Evolutionary conservation across 2,888 invertebrate species (phyloP), one percentile per base, ranked within the genome.

Genomic region (Octonoba sinensis): DNA sequence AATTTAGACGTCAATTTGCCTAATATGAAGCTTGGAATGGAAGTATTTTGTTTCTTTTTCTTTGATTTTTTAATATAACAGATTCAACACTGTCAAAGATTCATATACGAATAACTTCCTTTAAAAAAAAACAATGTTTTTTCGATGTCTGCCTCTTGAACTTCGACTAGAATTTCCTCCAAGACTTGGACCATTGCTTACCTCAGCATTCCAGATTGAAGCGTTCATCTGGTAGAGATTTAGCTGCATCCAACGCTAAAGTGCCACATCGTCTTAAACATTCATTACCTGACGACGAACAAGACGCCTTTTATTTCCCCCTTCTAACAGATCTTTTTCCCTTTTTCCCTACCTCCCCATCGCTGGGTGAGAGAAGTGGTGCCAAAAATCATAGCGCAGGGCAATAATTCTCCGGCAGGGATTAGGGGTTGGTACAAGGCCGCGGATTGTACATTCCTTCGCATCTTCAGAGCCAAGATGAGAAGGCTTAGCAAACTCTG

Each of bases 251-350:
- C 27, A 49, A 22, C 73, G 46, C 56, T 60, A 27, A 74, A 81
- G 64, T 81, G 79, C 67, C 79, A 73, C 73, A 69, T 56, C 27
- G 69, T 64, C 47, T 81, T 81, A 81, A 81, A 81, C 73, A 81
- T 74, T 81, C 79, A 81, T 81, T 81, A 81, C 79, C 73, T 81
- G 79, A 69, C 79, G 73, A 74, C 71, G 72, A 72, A 67, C 66
- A 46, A 73, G 67, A 69, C 54, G 64, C 67, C 67, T 70, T 64
- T 77, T 62, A 70, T 22, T 70, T 54, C 59, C 46, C 18, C 22
- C 66, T 18, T 18, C 18, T 11, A 18, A 16, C 59, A 20, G 16
- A 69, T 62, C 22, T 49, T 24, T 47, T 16, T 46, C 8, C 51
- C 47, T 56, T 56, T 51, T 24, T 22, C 24, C 27, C n/a, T 56